Evolutionary conservation across 2,113 vertebrate genomes (phyloP).

Genomic region (Macrotis lagotis): DNA sequence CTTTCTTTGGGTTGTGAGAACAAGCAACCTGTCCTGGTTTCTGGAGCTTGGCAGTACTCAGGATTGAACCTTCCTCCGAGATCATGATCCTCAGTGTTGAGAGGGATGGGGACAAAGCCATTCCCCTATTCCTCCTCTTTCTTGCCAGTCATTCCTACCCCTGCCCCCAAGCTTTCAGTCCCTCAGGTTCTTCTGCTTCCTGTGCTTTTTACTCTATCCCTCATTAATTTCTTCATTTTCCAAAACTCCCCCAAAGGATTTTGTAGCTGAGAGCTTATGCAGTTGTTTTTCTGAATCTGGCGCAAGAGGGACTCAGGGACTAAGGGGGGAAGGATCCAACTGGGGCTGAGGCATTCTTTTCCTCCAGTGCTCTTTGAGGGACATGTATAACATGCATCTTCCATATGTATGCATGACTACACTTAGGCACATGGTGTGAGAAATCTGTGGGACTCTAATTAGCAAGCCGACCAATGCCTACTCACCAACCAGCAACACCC

Average conservation of each 20-base stretch:
- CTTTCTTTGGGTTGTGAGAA: not conserved
- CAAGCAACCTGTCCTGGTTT: not conserved
- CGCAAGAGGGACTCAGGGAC: not conserved
- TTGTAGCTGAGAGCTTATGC: not conserved
- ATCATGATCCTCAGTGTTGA: not conserved
- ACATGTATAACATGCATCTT: not conserved
- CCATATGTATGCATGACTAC: not conserved
- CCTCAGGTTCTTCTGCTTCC: not conserved
- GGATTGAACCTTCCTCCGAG: not conserved
- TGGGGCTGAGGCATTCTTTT: not conserved
- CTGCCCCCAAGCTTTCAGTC: not conserved
- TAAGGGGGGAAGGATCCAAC: not conserved
- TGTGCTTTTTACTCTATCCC: not conserved
- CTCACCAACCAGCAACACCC: too few relatives aligned
- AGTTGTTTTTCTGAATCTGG: not conserved
- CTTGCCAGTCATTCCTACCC: not conserved
- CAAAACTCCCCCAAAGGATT: not conserved
- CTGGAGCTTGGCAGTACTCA: not conserved
- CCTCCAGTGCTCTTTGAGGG: not conserved
- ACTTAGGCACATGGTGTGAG: not conserved
- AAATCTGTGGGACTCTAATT: not conserved
- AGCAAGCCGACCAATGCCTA: not conserved
- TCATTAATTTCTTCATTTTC: conserved; percentile 4
- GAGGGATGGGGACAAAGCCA: not conserved
- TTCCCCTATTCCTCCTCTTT: not conserved